These are phyloP conservation scores for Craseonycteris thonglongyai DNA, from an alignment of 2,113 vertebrate genomes.

Conservation along the genomic window DNA sequence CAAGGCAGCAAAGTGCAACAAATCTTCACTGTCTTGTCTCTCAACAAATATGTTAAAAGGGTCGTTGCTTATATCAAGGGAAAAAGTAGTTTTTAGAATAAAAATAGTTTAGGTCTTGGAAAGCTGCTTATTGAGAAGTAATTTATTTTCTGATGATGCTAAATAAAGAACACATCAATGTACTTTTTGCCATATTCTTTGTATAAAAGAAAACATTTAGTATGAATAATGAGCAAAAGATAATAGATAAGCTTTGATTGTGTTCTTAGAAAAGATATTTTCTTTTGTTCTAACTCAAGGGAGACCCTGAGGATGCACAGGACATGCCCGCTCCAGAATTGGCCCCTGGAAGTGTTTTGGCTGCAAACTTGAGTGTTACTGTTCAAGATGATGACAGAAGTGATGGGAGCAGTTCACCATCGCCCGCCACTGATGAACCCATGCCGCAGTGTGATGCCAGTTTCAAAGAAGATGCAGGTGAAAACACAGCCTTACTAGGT, in stretches of 20 bases:
- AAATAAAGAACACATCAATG: background rate
- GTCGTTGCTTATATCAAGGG: background rate
- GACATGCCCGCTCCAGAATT: slow-evolving; percentile 76
- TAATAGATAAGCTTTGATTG: background rate
- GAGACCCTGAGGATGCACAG: slow-evolving; percentile 76
- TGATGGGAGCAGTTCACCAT: slow-evolving; percentile 65
- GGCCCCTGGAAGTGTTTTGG: slow-evolving; percentile 67
- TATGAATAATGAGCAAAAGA: background rate
- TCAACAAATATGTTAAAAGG: background rate
- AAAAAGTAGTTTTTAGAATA: background rate
- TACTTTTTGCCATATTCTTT: background rate
- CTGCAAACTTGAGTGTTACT: slow-evolving; percentile 70
- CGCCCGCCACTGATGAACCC: slow-evolving; percentile 68
- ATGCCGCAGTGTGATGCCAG: slow-evolving; percentile 47
- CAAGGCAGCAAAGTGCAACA: background rate
- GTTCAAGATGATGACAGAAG: slow-evolving; percentile 76
- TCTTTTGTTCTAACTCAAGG: slow-evolving; percentile 69
- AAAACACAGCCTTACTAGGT: slow-evolving; percentile 81
- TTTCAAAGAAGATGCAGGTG: slow-evolving; percentile 77
- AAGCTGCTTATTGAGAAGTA: background rate
- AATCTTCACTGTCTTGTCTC: background rate
- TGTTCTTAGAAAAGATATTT: background rate
- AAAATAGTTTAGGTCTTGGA: background rate
- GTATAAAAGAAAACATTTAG: background rate
- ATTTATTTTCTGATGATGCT: background rate